Evolutionary conservation across 1,140 invertebrate genomes (phyloP).

Genomic region (Cylas formicarius): DNA sequence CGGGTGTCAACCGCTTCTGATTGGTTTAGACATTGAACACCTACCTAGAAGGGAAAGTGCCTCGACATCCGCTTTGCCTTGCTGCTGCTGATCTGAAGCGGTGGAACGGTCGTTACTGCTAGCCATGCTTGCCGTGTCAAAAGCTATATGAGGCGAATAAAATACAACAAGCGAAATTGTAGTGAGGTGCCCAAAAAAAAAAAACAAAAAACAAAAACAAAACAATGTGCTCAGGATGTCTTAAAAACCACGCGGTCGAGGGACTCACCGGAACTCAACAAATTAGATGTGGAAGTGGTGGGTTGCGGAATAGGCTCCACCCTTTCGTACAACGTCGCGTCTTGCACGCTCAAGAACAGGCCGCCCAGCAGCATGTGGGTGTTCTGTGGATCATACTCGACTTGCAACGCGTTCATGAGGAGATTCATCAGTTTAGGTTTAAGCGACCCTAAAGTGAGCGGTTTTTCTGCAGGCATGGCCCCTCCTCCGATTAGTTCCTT

Average conservation of each 20-base stretch:
- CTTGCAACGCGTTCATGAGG: constrained; percentile 76
- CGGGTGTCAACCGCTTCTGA: too few relatives aligned
- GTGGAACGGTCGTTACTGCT: constrained; percentile 36
- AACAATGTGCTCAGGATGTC: too few relatives aligned
- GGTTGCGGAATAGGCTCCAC: constrained; percentile 56
- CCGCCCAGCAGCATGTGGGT: constrained; percentile 84
- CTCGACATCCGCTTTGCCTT: constrained; percentile 26
- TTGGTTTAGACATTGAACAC: constrained; percentile 15
- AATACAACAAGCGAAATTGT: constrained; percentile 14
- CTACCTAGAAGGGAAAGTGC: constrained; percentile 33
- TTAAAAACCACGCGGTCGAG: too few relatives aligned
- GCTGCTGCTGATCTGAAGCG: constrained; percentile 29
- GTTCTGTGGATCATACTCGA: constrained; percentile 80
- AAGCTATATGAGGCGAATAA: constrained; percentile 36
- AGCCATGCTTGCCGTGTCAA: constrained; percentile 40
- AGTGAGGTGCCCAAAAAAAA: constrained; percentile 16
- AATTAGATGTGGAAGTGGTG: constrained; percentile 53
- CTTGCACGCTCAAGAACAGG: constrained; percentile 71
- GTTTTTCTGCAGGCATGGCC: constrained; percentile 35
- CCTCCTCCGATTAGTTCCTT: constrained; percentile 58
- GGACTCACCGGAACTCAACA: constrained; percentile 62
- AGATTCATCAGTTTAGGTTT: constrained; percentile 78
- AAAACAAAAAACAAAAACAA: constrained; percentile 22
- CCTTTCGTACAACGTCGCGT: constrained; percentile 71
- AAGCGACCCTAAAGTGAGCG: constrained; percentile 68